Evolutionary conservation across 2,888 invertebrate genomes (phyloP), one percentile per base, ranked within the genome.

Genomic region (Sipha maydis): DNA sequence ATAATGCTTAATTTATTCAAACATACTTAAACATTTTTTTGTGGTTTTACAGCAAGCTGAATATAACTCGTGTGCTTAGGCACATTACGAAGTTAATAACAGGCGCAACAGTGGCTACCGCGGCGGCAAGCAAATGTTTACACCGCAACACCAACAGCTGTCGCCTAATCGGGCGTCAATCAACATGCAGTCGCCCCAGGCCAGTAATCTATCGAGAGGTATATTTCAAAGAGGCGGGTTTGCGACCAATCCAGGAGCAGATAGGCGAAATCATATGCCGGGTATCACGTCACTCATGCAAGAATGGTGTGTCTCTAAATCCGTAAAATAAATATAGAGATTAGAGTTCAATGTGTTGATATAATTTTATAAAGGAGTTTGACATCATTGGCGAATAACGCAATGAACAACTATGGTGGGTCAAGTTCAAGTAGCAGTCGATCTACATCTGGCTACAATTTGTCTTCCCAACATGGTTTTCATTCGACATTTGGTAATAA

Each of bases 401-500:
- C 95, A 92, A 93, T 92, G 91, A 93, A 93, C 90, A 93, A 93
- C 91, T 93, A 92, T 92, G 93, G 93, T 91, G 93, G 92, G 91
- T 93, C 92, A 91, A 92, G 92, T 92, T 85, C 89, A 8, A 85
- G 83, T 85, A 73, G 85, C 73, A 89, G 89, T 75, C 73, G 89
- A n/a, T 71, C 90, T 89, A 69, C 92, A 11, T 88, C 88, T 67
- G 88, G 88, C 61, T 88, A 88, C 92, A 92, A 92, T 92, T 92
- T 91, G 92, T 92, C 91, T 92, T 93, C 91, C 92, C 92, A 88
- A 67, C 88, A 88, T 90, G 93, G 92, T 92, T 96, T 96, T 93
- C 96, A 96, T 92, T 95, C 96, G 91, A 96, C 96, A 93, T 97
- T 97, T 92, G 95, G 95, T 91, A 94, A 90, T 48, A 90, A 90